Evolutionary conservation across 2,888 invertebrate genomes (phyloP), one percentile per base, ranked within the genome.

Genomic region (Fragum fragum): DNA sequence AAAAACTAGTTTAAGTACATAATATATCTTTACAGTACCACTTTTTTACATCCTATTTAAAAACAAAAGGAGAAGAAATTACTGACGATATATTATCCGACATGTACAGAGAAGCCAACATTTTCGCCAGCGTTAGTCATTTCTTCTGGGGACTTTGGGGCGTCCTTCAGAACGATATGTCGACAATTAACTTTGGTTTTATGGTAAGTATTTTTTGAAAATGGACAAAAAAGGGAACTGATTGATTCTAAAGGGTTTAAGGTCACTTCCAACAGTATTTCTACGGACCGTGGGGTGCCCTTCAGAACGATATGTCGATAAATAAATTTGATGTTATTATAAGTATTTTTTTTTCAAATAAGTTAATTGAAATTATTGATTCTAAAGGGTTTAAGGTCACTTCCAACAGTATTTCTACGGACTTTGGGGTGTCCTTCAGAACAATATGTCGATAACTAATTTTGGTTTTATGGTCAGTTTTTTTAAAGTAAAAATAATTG

Each of bases 391-490:
- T n/a, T n/a, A n/a, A n/a, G n/a, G n/a, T n/a, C n/a, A n/a, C n/a
- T n/a, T n/a, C n/a, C n/a, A n/a, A n/a, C 98, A 99, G 94, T 96
- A 99, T 79, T 97, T 99, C 93, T 99, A 99, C 99, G 96, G 96
- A 0, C 95, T 99, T 0, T 99, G 99, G 99, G 96, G 97, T 1
- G 96, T 98, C 42, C 97, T 98, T 18, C 98, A 98, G 94, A 97
- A 97, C 0, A 96, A 97, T 82, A 97, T 96, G 68, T 97, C 98
- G 1, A 96, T 97, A 92, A 99, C 99, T 90, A 97, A 97, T 23
- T 99, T 99, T 92, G 98, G 98, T 76, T 99, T 99, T 82, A 73
- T 88, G 84, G 90, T 89, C 74, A 81, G 89, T 81, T 16, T 28
- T 14, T 3, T 47, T 47, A n/a, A n/a, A n/a, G n/a, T n/a, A n/a